phyloP scores from a whole-genome alignment of 2,797 vertebrate genomes.

The Hypotaenidia philippensis region DNA sequence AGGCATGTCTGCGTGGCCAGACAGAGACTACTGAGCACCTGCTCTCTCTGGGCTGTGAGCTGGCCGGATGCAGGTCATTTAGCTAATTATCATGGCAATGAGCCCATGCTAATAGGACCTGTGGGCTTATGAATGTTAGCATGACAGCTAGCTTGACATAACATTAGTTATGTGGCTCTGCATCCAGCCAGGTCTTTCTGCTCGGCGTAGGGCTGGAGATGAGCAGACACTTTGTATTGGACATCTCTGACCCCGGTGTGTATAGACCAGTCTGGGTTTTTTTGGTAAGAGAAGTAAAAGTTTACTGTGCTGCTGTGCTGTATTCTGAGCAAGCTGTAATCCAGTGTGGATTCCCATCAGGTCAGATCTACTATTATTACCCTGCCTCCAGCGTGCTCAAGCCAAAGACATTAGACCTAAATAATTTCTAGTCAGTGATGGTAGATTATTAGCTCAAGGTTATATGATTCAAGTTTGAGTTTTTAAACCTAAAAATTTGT shows the following conservation, averaged over 20 bases:
- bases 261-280: neutral
- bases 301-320: neutral
- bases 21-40: conserved; percentile 26
- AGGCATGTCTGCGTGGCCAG: neutral
- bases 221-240: neutral
- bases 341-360: fast-evolving
- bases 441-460: neutral
- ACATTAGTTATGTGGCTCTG: neutral
- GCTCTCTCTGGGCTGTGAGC: conserved; percentile 10
- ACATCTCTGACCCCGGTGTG: fast-evolving
- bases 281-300: neutral
- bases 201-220: neutral
- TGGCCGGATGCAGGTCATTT: conserved; percentile 41
- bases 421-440: neutral
- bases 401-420: neutral
- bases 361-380: fast-evolving
- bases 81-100: conserved; percentile 46
- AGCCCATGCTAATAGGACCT: conserved; percentile 32
- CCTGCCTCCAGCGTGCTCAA: fast-evolving
- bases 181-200: neutral
- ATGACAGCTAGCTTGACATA: neutral
- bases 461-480: neutral
- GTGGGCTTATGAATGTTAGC: neutral
- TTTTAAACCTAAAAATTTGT: neutral
- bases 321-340: neutral